Evolutionary conservation across 2,113 vertebrate species (phyloP), one percentile per base, ranked within the genome.

Genomic region (Syngnathus scovelli): DNA sequence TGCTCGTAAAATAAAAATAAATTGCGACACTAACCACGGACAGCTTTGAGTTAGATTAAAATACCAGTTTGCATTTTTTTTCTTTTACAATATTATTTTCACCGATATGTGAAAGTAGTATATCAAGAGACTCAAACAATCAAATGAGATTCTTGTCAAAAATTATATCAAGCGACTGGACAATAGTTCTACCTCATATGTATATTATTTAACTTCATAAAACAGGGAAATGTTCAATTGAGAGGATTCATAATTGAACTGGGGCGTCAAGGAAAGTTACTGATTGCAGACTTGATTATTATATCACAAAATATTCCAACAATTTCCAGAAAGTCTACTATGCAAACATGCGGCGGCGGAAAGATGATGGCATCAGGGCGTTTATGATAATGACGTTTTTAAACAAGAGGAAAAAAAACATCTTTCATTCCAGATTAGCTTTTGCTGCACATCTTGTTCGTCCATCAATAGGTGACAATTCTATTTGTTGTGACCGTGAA

Each of bases 381-480:
- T 23, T 23, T 1, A 21, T 23, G 9, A 11, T n/a, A 54, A 54
- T 23, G 4, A 21, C n/a, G 1, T 54, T 23, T 54, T 54, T 1
- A 54, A 21, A 21, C n/a, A 54, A 10, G 7, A 23, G 10, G 49
- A 52, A 55, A 23, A 55, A 55, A 27, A 55, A 55, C 23, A 27
- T 55, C 52, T 33, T 55, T 55, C 13, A 49, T 51, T 36, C n/a
- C 56, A 11, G 15, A 44, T 61, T 48, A 12, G 0, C 0, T 63
- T 46, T 54, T 36, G 52, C 8, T 62, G 38, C 37, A 0, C 8
- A 39, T 10, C n/a, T 44, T 0, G 64, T 33, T n/a, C 46, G 1
- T 36, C 37, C 46, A 19, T 78, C 44, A 64, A 56, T 70, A 18
- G 1, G 7, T 23, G 33, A 9, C 51, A 55, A 67, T 56, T 56